Conservation (phyloP, 2,113 vertebrate species). For the Holacanthus passer region DNA sequence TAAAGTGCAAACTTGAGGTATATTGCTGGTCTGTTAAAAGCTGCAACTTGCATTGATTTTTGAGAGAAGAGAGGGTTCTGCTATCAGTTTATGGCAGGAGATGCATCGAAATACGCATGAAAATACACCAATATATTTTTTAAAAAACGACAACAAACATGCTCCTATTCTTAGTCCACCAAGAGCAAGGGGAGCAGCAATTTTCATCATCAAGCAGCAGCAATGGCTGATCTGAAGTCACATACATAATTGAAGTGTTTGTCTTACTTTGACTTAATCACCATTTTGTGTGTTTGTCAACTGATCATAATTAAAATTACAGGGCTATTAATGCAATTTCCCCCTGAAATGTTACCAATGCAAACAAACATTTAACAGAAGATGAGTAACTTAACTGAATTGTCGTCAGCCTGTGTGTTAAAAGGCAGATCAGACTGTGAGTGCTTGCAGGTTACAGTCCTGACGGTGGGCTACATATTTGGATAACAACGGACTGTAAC, state of each 20-base stretch:
- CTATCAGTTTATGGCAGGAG: background rate
- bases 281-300: background rate
- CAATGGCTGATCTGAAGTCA: background rate
- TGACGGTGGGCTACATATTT: background rate
- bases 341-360: background rate
- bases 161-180: background rate
- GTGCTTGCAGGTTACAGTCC: background rate
- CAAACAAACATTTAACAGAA: background rate
- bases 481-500: background rate
- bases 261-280: background rate
- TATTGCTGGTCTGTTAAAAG: background rate
- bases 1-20: background rate
- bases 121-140: background rate
- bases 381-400: background rate
- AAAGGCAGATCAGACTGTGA: background rate
- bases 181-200: background rate
- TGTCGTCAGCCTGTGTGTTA: background rate
- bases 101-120: background rate
- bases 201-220: background rate
- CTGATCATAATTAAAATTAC: conserved; percentile 2
- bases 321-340: background rate
- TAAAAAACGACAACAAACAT: no score
- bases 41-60: background rate
- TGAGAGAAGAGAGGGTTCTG: background rate
- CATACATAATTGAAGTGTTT: conserved; percentile 7